phyloP scores from a whole-genome alignment of 2,113 vertebrate species.

The Lontra canadensis region DNA sequence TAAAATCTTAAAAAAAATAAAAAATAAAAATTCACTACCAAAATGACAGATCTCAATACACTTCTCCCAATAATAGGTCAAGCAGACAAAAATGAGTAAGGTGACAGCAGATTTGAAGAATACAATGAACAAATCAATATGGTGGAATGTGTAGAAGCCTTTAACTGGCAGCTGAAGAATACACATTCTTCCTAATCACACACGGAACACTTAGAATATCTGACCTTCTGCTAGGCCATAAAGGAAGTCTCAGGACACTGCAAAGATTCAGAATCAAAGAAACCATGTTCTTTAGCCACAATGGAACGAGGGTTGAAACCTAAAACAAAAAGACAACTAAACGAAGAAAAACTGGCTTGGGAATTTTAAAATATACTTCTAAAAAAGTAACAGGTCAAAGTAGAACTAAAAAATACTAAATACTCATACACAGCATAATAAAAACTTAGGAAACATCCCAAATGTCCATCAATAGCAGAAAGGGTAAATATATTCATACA shows the following conservation, averaged over 20 bases:
- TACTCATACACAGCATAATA: not conserved
- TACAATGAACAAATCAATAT: not conserved
- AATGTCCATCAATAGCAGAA: not conserved
- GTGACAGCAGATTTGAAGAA: not conserved
- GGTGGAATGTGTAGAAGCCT: not conserved
- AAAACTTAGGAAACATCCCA: not conserved
- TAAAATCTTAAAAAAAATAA: not conserved
- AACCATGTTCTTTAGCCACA: not conserved
- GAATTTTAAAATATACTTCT: not conserved
- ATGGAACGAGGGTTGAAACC: constrained; percentile 29
- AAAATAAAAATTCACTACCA: not conserved
- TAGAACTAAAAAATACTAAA: constrained; percentile 20
- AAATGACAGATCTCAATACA: not conserved
- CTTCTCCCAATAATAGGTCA: not conserved
- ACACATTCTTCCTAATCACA: constrained; percentile 1
- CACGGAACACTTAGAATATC: not conserved
- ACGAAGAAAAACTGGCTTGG: not conserved
- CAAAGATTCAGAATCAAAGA: constrained; percentile 22
- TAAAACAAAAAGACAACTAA: constrained; percentile 33
- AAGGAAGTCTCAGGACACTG: not conserved
- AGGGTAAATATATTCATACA: not conserved
- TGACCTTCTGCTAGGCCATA: not conserved
- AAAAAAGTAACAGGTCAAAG: not conserved
- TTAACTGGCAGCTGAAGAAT: not conserved
- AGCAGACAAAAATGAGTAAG: constrained; percentile 32